These are phyloP conservation scores for Accipiter cooperii DNA, from an alignment of 2,113 vertebrate species.

Conservation along the genomic window DNA sequence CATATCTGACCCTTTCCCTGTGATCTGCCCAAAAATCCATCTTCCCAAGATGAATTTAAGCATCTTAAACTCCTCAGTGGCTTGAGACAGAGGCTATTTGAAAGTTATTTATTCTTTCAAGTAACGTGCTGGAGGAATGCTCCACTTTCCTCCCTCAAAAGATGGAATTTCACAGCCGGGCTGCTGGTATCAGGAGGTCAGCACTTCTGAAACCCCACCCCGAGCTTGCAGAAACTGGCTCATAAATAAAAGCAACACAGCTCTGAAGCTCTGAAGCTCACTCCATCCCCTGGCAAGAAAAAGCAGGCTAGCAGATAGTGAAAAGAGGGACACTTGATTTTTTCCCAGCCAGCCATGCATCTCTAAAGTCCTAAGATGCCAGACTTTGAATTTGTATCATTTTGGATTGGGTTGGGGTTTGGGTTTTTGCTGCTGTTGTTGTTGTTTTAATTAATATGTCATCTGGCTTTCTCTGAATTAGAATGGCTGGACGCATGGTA, in stretches of 20 bases:
- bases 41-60: not conserved
- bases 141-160: not conserved
- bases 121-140: not conserved
- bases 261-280: not conserved
- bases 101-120: constrained; percentile 6
- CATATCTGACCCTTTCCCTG: constrained; percentile 1
- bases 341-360: not conserved
- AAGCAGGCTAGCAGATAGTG: not conserved
- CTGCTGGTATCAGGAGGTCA: not conserved
- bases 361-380: not conserved
- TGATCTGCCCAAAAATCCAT: constrained; percentile 24
- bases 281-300: not conserved
- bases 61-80: not conserved
- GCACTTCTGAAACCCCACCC: not conserved
- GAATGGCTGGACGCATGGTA: not conserved
- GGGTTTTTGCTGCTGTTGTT: not conserved
- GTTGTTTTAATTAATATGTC: not conserved
- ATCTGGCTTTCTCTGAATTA: not conserved
- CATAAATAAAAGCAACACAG: not conserved
- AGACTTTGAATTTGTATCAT: not conserved
- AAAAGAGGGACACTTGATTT: not conserved
- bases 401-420: not conserved
- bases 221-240: not conserved
- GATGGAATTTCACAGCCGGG: not conserved
- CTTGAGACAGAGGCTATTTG: not conserved